A percentile compares a stretch with the other conserved stretches of the same genome.
Evolutionary conservation across 2,888 invertebrate genomes (phyloP).

Genomic region (Philopedon plagiatum): DNA sequence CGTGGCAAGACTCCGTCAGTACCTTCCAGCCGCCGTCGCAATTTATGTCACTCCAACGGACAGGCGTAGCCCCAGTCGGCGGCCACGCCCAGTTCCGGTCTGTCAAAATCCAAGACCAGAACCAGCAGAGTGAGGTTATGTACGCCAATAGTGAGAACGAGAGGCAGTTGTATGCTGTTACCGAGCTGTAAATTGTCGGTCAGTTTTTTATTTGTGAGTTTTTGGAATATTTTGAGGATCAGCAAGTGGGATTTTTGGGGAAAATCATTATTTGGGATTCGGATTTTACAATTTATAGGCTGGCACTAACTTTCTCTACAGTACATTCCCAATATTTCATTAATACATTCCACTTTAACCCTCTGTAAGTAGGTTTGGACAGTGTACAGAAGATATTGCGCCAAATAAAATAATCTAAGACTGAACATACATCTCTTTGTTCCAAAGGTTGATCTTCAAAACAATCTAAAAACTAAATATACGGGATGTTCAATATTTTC

Average conservation of each 20-base stretch:
- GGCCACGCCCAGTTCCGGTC: conserved; percentile 66
- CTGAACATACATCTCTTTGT: neutral
- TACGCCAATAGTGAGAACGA: conserved; percentile 69
- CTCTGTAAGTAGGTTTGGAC: neutral
- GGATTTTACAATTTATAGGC: too few species aligned
- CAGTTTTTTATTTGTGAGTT: neutral
- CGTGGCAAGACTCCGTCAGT: conserved; percentile 63
- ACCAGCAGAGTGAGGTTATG: conserved; percentile 65
- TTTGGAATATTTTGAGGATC: conserved; percentile 3
- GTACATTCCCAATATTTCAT: neutral
- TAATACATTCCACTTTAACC: neutral
- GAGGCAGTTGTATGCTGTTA: conserved; percentile 79
- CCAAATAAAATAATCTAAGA: too few species aligned
- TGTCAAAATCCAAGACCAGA: conserved; percentile 67
- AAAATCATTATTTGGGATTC: too few species aligned
- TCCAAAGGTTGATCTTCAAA: conserved; percentile 2
- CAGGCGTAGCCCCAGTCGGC: conserved; percentile 61
- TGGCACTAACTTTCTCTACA: too few species aligned
- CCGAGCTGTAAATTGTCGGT: conserved; percentile 73
- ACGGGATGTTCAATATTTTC: neutral
- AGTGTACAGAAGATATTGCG: too few species aligned
- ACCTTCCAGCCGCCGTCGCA: conserved; percentile 62
- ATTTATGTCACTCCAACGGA: conserved; percentile 70
- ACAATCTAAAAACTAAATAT: neutral
- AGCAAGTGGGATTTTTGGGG: neutral